Percentiles rank a stretch among this genome's conserved stretches.
Evolutionary conservation across 2,113 vertebrate species (phyloP).

Genomic region (Haliaeetus leucogaster): DNA sequence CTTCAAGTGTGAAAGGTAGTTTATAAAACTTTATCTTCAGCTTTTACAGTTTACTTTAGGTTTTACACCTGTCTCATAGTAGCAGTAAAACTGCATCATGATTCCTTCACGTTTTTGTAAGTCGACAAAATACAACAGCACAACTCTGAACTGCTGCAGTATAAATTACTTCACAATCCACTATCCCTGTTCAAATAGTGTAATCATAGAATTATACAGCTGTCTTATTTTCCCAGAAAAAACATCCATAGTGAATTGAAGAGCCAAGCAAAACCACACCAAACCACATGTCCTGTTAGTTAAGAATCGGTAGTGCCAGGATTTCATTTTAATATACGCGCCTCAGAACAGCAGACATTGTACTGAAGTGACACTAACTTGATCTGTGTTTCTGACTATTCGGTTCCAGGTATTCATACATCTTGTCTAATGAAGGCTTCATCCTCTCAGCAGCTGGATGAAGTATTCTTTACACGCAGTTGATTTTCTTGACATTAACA

Average conservation of each 20-base stretch:
- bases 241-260: neutral
- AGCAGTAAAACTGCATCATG: neutral
- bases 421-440: constrained; percentile 39
- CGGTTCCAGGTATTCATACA: constrained; percentile 21
- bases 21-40: constrained; percentile 44
- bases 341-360: neutral
- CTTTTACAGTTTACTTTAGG: constrained; percentile 36
- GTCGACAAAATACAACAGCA: neutral
- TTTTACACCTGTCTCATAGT: constrained; percentile 30
- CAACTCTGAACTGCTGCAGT: neutral
- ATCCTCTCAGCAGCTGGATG: neutral
- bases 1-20: constrained; percentile 7
- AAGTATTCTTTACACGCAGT: neutral
- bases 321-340: constrained; percentile 8
- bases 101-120: neutral
- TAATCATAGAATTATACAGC: constrained; percentile 2
- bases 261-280: neutral
- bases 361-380: constrained; percentile 9
- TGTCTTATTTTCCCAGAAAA: neutral
- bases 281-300: neutral
- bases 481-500: constrained; percentile 21
- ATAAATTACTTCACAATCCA: neutral
- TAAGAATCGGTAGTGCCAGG: neutral
- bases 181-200: neutral
- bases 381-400: constrained; percentile 17